Evolutionary conservation across 1,140 invertebrate species (phyloP), one percentile per base, ranked within the genome.

Genomic region (Oedothorax gibbosus): DNA sequence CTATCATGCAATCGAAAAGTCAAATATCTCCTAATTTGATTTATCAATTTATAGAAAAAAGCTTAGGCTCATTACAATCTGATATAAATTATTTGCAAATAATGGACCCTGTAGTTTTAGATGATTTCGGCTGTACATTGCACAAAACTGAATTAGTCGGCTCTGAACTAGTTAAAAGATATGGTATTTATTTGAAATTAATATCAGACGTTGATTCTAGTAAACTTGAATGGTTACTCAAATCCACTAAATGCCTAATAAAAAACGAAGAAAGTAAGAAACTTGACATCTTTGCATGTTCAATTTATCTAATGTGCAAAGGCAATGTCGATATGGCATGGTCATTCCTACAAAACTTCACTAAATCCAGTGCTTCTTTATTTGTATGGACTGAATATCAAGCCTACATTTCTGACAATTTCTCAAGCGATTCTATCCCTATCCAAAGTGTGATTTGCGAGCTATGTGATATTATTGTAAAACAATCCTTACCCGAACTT

Each of bases 401-500:
- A 8, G 12, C 62, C 50, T 56, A 76, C 35, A 51, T 62, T 6
- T 62, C 65, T 12, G 20, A 49, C 7, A 10, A 57, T 6, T 12
- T 11, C 11, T 18, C 18, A 18, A 2, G 53, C 4, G 18, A 73
- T 0, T 65, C 10, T 80, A 21, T 75, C 21, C 56, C 21, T 8
- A 20, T 79, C 35, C 53, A 50, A 56, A 20, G 50, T 53, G 14
- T 15, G 11, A 65, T 84, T 12, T 53, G 65, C 15, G 76, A 85
- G 54, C 20, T 54, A 21, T 85, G 76, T 53, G 77, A 85, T 62
- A 50, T 79, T 54, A 15, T 80, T 54, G 60, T 85, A n/a, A 79
- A 75, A 20, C 60, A 35, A 57, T 15, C 76, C 21, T 54, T 85
- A 7, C 84, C 84, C 12, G 15, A 10, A 9, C 11, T 85, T 7